Conservation (phyloP, 2,797 vertebrate genomes). For the Poeciliopsis turneri region DNA sequence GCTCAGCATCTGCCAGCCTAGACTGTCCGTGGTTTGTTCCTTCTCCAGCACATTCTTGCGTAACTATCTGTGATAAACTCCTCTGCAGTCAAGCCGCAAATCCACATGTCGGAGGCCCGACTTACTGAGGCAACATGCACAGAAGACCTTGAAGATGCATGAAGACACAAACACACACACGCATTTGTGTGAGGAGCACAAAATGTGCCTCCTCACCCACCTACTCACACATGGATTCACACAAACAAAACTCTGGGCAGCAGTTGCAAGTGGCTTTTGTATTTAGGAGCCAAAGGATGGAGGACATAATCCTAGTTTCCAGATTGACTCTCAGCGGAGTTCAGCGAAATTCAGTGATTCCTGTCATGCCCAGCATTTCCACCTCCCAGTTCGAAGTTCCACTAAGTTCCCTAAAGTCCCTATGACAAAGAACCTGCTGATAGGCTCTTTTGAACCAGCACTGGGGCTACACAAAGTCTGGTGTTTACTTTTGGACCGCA, state of each 20-base stretch:
- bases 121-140: constrained; percentile 62
- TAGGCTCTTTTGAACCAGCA: constrained; percentile 49
- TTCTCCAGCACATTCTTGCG: constrained; percentile 77
- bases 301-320: constrained; percentile 73
- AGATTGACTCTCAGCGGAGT: constrained; percentile 74
- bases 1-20: constrained; percentile 73
- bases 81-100: constrained; percentile 76
- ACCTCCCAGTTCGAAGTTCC: constrained; percentile 52
- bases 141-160: constrained; percentile 44
- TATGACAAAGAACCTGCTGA: constrained; percentile 73
- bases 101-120: constrained; percentile 73
- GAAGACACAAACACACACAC: constrained; percentile 14
- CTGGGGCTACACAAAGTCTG: constrained; percentile 48
- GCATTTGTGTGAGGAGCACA: constrained; percentile 36
- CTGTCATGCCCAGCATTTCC: constrained; percentile 76
- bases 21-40: constrained; percentile 73
- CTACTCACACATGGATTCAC: constrained; percentile 52
- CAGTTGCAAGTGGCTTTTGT: constrained; percentile 68
- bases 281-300: constrained; percentile 67
- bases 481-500: constrained; percentile 38
- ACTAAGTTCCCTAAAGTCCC: constrained; percentile 73
- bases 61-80: constrained; percentile 81
- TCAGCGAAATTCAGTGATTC: constrained; percentile 70
- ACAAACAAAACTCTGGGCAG: constrained; percentile 67
- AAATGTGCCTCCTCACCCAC: constrained; percentile 44